phyloP scores from a whole-genome alignment of 2,797 vertebrate species.

The Sylvilagus floridanus region DNA sequence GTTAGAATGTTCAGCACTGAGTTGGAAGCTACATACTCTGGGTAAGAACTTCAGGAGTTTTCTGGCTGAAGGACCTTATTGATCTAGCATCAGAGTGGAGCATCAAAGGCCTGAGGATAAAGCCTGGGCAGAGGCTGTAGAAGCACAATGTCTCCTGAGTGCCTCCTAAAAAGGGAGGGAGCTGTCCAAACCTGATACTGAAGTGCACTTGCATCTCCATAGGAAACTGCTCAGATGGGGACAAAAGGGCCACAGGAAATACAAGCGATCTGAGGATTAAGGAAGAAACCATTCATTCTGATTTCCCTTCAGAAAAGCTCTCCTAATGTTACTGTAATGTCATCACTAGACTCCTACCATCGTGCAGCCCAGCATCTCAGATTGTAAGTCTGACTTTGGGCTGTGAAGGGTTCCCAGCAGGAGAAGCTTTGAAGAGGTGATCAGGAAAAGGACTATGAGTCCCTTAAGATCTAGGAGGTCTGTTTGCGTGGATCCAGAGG shows the following conservation, averaged over 20 bases:
- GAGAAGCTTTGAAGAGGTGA: background rate
- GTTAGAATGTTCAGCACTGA: background rate
- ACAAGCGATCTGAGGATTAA: background rate
- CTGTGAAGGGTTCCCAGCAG: background rate
- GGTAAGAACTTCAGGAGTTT: background rate
- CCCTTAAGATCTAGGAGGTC: background rate
- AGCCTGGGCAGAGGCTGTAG: background rate
- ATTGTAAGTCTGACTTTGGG: background rate
- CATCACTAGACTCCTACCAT: background rate
- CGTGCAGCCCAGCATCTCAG: background rate
- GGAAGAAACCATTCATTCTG: rapidly evolving
- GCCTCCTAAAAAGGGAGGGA: background rate
- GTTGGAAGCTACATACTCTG: background rate
- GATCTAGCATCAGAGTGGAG: background rate
- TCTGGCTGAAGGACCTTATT: background rate
- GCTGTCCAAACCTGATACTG: background rate
- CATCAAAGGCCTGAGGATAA: background rate
- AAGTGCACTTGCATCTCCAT: background rate
- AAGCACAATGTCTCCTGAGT: background rate
- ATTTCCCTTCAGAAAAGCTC: background rate
- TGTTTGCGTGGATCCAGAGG: background rate
- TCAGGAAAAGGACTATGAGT: background rate
- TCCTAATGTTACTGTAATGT: background rate
- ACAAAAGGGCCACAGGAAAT: background rate
- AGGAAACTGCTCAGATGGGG: background rate